Conservation (phyloP, 2,888 invertebrate species). For the Noctuana brunneofusca region DNA sequence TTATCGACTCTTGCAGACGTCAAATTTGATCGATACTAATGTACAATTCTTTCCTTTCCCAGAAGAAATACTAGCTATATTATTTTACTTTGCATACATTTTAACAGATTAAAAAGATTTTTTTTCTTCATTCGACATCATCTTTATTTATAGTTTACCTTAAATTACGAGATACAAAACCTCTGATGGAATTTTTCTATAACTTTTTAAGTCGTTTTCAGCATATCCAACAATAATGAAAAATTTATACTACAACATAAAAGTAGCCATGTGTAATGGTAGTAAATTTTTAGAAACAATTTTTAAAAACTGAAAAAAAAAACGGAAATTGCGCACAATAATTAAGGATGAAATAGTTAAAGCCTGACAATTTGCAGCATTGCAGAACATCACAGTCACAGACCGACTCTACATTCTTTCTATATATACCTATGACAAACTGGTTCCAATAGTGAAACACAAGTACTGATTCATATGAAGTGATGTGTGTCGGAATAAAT, state of each 20-base stretch:
- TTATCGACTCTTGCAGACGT: constrained; percentile 11
- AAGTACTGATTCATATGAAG: constrained; percentile 35
- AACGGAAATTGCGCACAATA: no score
- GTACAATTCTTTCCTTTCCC: constrained; percentile 3
- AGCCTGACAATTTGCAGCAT: background rate
- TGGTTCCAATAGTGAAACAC: constrained; percentile 26
- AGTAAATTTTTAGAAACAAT: no score
- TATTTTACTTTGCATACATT: background rate
- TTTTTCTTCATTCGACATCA: no score
- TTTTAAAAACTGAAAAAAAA: no score
- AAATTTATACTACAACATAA: no score
- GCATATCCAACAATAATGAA: no score
- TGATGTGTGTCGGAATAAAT: constrained; percentile 42
- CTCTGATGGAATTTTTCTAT: no score
- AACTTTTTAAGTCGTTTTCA: no score
- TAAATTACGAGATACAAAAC: no score
- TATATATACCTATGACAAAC: constrained; percentile 20
- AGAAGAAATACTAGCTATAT: background rate
- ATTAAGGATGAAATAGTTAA: background rate
- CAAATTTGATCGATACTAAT: constrained; percentile 10
- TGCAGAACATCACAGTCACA: constrained; percentile 5
- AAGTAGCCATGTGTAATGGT: no score
- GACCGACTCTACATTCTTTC: constrained; percentile 12
- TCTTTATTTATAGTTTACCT: no score
- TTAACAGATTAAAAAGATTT: no score